Base-by-base conservation (phyloP, 1,140 invertebrate species). In the Drosophila triauraria region DNA sequence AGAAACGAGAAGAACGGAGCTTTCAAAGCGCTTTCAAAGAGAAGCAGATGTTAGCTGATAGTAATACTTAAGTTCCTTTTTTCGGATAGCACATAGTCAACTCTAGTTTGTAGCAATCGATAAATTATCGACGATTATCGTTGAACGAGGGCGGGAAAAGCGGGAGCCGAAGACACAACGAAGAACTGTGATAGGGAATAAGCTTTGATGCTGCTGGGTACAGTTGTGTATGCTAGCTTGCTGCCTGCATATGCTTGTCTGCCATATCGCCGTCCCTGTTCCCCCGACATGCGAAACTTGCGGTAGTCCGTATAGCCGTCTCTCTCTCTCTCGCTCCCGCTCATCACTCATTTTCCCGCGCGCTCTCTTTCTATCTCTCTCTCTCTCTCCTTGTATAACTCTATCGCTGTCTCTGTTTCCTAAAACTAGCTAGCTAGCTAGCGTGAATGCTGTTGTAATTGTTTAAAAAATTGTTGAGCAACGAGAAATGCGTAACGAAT, bases 381-480 rank as follows among this genome's bases (percentile, higher is more conserved):
- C 25, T 57, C 54, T 72, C 53, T 74, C 32, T 61, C 60, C 60
- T 54, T 56, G 53, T 56, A 56, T 23, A 56, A 56, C 42, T 53
- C 56, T 72, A 59, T 78, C 32, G 60, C 70, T 64, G 48, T 80
- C 53, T 83, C 76, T 70, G 44, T 59, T 65, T 57, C 50, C 61
- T 57, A 50, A 40, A 59, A 43, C 70, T 81, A 82, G 57, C 69
- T 87, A 82, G 57, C 69, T 87, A 78, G 84, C 72, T 86, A 78
- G 80, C 68, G 82, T 83, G 80, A 84, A 88, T 84, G 85, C 84
- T 88, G 84, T 88, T 88, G 85, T 81, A 75, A 86, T 77, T 88
- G 60, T 72, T 72, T 64, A 70, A 78, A 70, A 78, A 77, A 80
- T 78, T 88, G 85, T 90, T 84, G 78, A 84, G 67, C 83, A 87